Conservation (phyloP, 2,797 vertebrate genomes). For the Naso thynnoides region DNA sequence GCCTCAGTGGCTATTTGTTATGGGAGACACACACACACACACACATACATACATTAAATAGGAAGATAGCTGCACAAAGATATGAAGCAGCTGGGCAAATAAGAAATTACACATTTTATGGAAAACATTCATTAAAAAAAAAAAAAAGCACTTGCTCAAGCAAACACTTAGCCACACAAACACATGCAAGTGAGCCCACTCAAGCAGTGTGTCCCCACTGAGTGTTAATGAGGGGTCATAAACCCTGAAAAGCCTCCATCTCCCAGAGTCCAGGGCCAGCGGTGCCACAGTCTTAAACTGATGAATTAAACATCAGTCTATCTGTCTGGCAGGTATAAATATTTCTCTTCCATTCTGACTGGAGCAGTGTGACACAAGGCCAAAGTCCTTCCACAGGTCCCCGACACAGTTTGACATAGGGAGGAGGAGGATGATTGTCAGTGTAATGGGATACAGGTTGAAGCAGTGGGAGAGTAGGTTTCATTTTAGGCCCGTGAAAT, state of each 20-base stretch:
- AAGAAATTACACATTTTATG: conserved; percentile 30
- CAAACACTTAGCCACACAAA: conserved; percentile 29
- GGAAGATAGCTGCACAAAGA: conserved; percentile 10
- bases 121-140: conserved; percentile 40
- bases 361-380: conserved; percentile 71
- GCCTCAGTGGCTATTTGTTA: conserved; percentile 30
- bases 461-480: conserved; percentile 63
- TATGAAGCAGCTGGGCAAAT: conserved; percentile 25
- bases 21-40: conserved; percentile 17
- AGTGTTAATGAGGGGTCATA: conserved; percentile 79
- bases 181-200: conserved; percentile 35
- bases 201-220: conserved; percentile 50
- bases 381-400: conserved; percentile 65
- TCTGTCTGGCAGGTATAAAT: conserved; percentile 80
- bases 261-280: conserved; percentile 72
- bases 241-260: conserved; percentile 63
- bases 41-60: conserved; percentile 21
- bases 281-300: conserved; percentile 63
- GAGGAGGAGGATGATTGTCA: conserved; percentile 67
- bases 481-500: conserved; percentile 63
- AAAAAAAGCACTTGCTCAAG: conserved; percentile 10
- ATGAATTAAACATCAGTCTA: conserved; percentile 84
- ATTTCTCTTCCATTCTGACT: conserved; percentile 81
- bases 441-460: conserved; percentile 69
- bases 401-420: conserved; percentile 71